These are phyloP conservation scores for Melitaea cinxia DNA, from an alignment of 1,140 invertebrate genomes.

Conservation along the genomic window DNA sequence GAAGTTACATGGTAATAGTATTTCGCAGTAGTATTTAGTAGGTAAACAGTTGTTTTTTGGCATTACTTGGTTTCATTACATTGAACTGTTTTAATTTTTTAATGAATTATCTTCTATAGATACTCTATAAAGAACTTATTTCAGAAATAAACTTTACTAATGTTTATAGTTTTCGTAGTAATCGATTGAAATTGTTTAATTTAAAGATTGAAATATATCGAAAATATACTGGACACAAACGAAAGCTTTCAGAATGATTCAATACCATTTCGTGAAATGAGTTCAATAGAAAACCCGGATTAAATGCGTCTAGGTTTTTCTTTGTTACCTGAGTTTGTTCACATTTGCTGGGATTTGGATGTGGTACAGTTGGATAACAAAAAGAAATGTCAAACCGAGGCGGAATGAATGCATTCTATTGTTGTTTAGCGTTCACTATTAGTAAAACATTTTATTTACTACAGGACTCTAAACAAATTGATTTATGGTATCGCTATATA, in stretches of 20 bases:
- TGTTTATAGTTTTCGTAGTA: neutral
- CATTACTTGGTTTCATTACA: too few relatives aligned
- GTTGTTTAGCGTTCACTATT: neutral
- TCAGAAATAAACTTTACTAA: neutral
- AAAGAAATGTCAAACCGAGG: neutral
- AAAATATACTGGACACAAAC: constrained; percentile 15
- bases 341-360: neutral
- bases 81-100: too few relatives aligned
- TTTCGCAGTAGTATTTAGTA: too few relatives aligned
- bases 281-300: constrained; percentile 16
- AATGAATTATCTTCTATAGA: too few relatives aligned
- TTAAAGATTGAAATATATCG: neutral
- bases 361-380: neutral
- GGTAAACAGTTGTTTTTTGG: too few relatives aligned
- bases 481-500: too few relatives aligned
- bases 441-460: neutral
- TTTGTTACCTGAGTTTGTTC: constrained; percentile 5
- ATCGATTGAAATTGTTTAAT: neutral
- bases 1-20: too few relatives aligned
- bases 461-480: too few relatives aligned
- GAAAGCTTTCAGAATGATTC: constrained; percentile 20
- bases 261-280: constrained; percentile 18
- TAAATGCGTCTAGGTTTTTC: constrained; percentile 15
- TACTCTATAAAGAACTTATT: too few relatives aligned
- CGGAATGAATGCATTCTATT: neutral